phyloP scores from a whole-genome alignment of 2,113 vertebrate genomes.

The Burhinus oedicnemus region DNA sequence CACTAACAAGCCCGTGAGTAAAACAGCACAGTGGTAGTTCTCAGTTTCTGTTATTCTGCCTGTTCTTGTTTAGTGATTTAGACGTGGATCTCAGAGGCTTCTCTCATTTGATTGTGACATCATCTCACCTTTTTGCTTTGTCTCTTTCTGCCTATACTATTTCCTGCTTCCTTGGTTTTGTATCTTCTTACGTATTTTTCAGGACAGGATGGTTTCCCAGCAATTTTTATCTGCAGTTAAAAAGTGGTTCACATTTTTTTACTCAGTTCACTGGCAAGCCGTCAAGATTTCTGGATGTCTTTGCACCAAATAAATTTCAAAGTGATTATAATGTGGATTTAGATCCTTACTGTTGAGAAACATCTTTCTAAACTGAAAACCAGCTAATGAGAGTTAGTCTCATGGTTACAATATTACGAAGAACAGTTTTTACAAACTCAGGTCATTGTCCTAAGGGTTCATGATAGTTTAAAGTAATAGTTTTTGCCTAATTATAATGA shows the following conservation, averaged over 20 bases:
- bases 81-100: neutral
- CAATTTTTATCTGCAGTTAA: neutral
- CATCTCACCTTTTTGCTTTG: neutral
- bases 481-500: conserved; percentile 54
- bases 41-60: neutral
- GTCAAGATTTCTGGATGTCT: neutral
- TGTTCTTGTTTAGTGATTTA: neutral
- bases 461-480: conserved; percentile 36
- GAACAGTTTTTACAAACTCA: neutral
- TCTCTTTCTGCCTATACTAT: neutral
- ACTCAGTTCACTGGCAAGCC: neutral
- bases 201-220: neutral
- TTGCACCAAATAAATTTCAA: neutral
- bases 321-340: neutral
- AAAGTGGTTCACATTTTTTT: neutral
- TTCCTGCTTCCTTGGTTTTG: neutral
- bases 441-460: conserved; percentile 47
- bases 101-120: neutral
- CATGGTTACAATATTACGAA: neutral
- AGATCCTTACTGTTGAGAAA: neutral
- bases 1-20: neutral
- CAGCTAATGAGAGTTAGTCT: neutral
- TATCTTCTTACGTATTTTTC: neutral
- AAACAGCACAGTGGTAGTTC: neutral
- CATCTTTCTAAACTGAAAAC: neutral